Evolutionary conservation across 2,888 invertebrate genomes (phyloP).

Genomic region (Sarcophaga carnaria): DNA sequence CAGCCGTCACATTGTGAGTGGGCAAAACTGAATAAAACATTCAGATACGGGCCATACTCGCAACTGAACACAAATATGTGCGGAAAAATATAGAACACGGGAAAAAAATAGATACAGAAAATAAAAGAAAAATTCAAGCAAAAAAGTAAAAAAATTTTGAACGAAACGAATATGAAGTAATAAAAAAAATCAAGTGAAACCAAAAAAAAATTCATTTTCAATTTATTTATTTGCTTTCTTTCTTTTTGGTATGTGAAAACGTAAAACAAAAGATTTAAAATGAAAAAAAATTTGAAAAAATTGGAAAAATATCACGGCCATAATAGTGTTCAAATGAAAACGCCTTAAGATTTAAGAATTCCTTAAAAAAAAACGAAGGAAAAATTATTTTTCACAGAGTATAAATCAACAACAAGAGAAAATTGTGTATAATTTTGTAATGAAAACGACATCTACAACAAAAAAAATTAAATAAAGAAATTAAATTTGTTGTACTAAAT

Average conservation of each 20-base stretch:
- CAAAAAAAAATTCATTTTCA: background rate
- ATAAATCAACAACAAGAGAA: background rate
- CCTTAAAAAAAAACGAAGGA: background rate
- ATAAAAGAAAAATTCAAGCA: background rate
- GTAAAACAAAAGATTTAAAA: conserved; percentile 49
- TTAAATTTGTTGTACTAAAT: background rate
- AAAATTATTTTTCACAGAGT: background rate
- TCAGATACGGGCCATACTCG: conserved; percentile 64
- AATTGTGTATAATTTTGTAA: background rate
- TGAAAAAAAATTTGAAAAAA: background rate
- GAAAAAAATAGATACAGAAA: conserved; percentile 17
- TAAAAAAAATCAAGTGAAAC: conserved; percentile 3
- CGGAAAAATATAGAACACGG: conserved; percentile 62
- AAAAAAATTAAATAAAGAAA: background rate
- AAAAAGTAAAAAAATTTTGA: background rate
- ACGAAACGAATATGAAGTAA: conserved; percentile 39
- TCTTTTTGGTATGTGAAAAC: background rate
- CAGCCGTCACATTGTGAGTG: conserved; percentile 21
- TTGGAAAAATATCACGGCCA: conserved; percentile 46
- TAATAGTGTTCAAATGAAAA: conserved; percentile 26
- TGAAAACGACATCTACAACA: background rate
- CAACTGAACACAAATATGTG: conserved; percentile 59
- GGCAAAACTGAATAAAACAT: conserved; percentile 58
- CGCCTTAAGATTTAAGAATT: background rate
- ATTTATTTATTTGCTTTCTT: background rate